Evolutionary conservation across 2,888 invertebrate genomes (phyloP).

Genomic region (Caenorhabditis doughertyi): DNA sequence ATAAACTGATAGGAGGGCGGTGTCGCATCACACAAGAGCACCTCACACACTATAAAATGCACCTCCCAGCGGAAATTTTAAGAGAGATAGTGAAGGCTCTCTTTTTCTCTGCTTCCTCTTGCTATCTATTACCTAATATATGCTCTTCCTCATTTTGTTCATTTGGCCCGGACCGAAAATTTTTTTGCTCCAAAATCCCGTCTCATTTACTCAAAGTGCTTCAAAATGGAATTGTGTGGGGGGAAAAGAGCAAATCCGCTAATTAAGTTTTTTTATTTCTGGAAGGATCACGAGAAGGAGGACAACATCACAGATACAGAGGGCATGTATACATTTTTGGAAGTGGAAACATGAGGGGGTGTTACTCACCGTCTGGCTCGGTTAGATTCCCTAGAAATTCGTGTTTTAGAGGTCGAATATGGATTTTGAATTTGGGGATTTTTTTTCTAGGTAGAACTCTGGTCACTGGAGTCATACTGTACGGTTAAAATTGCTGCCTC

Average conservation of each 20-base stretch:
- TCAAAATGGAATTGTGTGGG: neutral
- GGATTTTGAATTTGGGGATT: neutral
- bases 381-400: conserved; percentile 40
- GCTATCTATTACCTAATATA: too few relatives aligned
- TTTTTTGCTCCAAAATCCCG: neutral
- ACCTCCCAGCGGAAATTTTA: neutral
- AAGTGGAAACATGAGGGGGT: too few relatives aligned
- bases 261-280: neutral
- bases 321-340: neutral
- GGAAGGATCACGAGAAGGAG: conserved; percentile 21
- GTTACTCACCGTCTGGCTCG: conserved; percentile 38
- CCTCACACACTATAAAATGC: too few relatives aligned
- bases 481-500: too few relatives aligned
- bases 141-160: neutral
- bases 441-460: neutral
- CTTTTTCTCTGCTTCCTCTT: too few relatives aligned
- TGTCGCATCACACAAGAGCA: too few relatives aligned
- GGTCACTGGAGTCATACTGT: too few relatives aligned
- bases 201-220: neutral
- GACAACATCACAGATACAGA: conserved; percentile 6
- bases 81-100: too few relatives aligned
- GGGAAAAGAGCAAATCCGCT: neutral
- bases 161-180: neutral
- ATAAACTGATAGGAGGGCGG: neutral
- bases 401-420: neutral